Base-by-base conservation (phyloP, 2,888 invertebrate species). In the Epicampocera succincta region DNA sequence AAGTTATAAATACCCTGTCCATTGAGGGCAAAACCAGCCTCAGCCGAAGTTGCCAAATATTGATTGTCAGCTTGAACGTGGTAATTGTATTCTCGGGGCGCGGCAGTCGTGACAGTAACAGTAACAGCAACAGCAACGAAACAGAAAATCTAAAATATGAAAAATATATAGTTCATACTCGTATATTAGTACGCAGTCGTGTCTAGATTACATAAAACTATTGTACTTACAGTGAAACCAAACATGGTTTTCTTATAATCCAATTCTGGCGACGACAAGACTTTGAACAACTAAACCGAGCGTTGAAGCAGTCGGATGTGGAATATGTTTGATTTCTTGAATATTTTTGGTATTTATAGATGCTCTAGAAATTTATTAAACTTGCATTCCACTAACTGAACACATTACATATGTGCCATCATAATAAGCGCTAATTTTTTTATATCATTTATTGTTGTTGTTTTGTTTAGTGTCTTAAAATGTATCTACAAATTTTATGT, bases 21-120 rank as follows among this genome's bases (percentile, higher is more conserved):
- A 15, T 21, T 54, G 42, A 72, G 15, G 17, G 66, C 15, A 68
- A 46, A 19, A n/a, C 42, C 54, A 19, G 78, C 19, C 33, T 52
- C 77, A 61, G 44, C n/a, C n/a, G 33, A 13, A 5, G 52, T 1
- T 1, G 66, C 86, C 87, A 73, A 56, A 40, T 83, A 83, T n/a
- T 76, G 80, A 50, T 58, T 61, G 9, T 52, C 42, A 1, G 63
- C 71, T 12, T 75, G 69, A 25, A 42, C 68, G 8, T 75, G 73
- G 73, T 90, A 90, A 83, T 88, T 90, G 81, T 90, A 90, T 68
- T 90, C 90, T 84, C 89, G 90, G 13, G 90, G 90, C 3, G 87
- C 87, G 33, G 90, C 90, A 42, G 87, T 56, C 11, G 89, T 86
- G 48, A 89, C 85, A 80, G 90, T 87, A 73, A 87, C 85, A 12